Conservation (phyloP, 37 sponge, comb jelly and placozoan genomes). For the Aphrocallistes beatrix region DNA sequence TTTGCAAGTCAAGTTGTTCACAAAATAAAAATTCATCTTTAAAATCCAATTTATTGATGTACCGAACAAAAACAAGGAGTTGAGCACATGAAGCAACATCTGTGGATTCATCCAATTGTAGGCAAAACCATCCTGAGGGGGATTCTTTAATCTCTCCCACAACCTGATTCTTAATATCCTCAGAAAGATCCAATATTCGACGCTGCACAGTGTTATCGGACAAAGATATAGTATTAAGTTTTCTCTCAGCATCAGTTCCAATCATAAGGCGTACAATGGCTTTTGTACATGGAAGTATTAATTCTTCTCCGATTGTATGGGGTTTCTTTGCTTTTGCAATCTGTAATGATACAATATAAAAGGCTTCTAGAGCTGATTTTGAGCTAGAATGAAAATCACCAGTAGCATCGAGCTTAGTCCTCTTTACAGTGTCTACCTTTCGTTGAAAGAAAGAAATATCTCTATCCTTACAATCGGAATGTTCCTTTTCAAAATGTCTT, state of each 20-base stretch:
- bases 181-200: background rate
- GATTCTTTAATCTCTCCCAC: conserved; percentile 20
- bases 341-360: conserved; percentile 9
- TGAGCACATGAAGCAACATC: conserved; percentile 11
- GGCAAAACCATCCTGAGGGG: conserved; percentile 18
- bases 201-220: conserved; percentile 3
- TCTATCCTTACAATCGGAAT: conserved; percentile 9
- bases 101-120: conserved; percentile 20
- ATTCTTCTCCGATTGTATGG: conserved; percentile 15
- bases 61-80: conserved; percentile 5
- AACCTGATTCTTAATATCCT: conserved; percentile 6
- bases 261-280: conserved; percentile 10
- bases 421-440: conserved; percentile 14
- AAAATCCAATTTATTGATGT: conserved; percentile 14
- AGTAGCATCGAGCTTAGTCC: conserved; percentile 11
- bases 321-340: conserved; percentile 10
- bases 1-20: conserved; percentile 10
- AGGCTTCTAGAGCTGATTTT: conserved; percentile 13
- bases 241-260: conserved; percentile 15
- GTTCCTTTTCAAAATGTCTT: conserved; percentile 19
- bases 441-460: conserved; percentile 17
- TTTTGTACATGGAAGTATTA: conserved; percentile 13
- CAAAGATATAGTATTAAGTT: conserved; percentile 9
- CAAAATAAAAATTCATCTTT: background rate
- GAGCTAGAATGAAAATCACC: background rate